phyloP scores from a whole-genome alignment of 1,140 invertebrate genomes.

The Parapsyche elsis region DNA sequence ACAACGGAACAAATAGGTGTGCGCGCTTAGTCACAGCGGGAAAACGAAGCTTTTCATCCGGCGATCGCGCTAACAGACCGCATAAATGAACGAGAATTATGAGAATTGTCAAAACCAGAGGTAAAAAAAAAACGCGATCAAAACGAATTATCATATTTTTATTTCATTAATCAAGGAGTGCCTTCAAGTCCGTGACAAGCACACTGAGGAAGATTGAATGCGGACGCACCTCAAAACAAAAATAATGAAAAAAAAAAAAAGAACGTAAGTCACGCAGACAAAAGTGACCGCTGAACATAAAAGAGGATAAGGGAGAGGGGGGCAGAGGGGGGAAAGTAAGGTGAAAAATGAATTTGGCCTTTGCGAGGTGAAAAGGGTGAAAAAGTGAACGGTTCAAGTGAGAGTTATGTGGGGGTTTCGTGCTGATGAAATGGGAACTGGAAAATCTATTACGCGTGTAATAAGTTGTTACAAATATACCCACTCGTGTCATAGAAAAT shows the following conservation, averaged over 20 bases:
- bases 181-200: conserved; percentile 10
- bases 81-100: not conserved
- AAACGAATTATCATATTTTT: conserved; percentile 40
- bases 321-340: not conserved
- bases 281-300: conserved; percentile 35
- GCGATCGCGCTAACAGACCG: too few species aligned
- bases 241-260: conserved; percentile 32
- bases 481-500: not conserved
- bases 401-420: not conserved
- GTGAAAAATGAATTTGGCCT: conserved; percentile 38
- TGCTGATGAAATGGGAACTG: conserved; percentile 8
- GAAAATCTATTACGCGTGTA: conserved; percentile 5
- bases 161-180: conserved; percentile 42
- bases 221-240: conserved; percentile 37
- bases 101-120: conserved; percentile 15
- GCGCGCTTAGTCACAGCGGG: not conserved
- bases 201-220: conserved; percentile 34
- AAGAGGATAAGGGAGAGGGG: not conserved
- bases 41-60: not conserved
- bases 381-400: conserved; percentile 13
- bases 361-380: conserved; percentile 17
- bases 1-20: conserved; percentile 1
- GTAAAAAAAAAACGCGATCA: conserved; percentile 5
- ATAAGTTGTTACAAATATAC: not conserved
- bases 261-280: conserved; percentile 37